A percentile compares a stretch with the other conserved stretches of the same genome.
These are phyloP conservation scores for Leucophenga maculata DNA, from an alignment of 2,888 invertebrate genomes.

Conservation along the genomic window DNA sequence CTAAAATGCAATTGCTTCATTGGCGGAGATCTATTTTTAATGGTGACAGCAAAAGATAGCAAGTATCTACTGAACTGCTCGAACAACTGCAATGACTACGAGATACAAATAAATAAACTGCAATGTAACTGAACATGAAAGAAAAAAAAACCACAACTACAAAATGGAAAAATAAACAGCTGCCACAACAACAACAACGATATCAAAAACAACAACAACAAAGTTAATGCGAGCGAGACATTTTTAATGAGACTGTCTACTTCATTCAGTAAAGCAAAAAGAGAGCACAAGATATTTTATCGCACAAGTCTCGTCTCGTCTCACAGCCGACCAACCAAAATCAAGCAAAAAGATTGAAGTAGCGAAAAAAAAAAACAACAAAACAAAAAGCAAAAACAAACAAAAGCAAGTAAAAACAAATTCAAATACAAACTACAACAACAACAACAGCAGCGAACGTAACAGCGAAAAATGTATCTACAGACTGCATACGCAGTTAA, in stretches of 20 bases:
- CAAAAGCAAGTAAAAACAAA: background rate
- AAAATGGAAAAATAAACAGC: constrained; percentile 27
- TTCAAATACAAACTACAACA: background rate
- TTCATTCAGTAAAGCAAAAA: background rate
- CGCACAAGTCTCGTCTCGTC: no score
- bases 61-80: no score
- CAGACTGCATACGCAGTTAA: constrained; percentile 1
- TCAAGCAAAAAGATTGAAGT: constrained; percentile 41
- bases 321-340: constrained; percentile 60
- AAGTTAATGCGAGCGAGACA: constrained; percentile 40
- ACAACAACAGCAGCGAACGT: background rate
- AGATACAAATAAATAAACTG: constrained; percentile 51
- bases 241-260: constrained; percentile 51
- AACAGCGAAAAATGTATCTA: background rate
- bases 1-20: constrained; percentile 16
- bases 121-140: constrained; percentile 57
- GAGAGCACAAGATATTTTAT: background rate
- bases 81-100: background rate
- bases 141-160: constrained; percentile 35
- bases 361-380: background rate
- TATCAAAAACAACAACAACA: constrained; percentile 27
- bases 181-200: constrained; percentile 26
- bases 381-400: constrained; percentile 3
- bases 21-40: background rate
- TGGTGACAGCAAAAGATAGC: no score